Conservation (phyloP, 2,888 invertebrate species). For the Fragum fragum region DNA sequence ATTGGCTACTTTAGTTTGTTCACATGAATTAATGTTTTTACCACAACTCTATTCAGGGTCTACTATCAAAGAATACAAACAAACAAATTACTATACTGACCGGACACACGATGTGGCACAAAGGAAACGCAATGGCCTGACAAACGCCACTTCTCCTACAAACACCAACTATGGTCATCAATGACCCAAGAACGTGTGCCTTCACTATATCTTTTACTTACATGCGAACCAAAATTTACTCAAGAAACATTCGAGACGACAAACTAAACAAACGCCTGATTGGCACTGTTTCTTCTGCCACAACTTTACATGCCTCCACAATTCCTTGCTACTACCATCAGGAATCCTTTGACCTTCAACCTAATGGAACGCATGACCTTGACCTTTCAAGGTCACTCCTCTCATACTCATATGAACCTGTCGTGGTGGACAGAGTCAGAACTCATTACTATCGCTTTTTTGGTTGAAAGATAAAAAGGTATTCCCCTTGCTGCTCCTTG, state of each 20-base stretch:
- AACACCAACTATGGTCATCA: conserved; percentile 32
- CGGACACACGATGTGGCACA: conserved; percentile 21
- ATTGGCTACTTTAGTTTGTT: no score
- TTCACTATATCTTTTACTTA: conserved; percentile 42
- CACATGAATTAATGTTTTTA: conserved; percentile 32
- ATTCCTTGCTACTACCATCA: conserved; percentile 34
- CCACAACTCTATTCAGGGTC: conserved; percentile 60
- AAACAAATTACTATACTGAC: conserved; percentile 45
- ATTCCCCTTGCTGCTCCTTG: conserved; percentile 47
- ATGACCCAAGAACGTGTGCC: conserved; percentile 26
- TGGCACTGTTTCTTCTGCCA: conserved; percentile 32
- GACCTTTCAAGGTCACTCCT: conserved; percentile 55
- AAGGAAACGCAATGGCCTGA: conserved; percentile 19
- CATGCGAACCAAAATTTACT: conserved; percentile 24
- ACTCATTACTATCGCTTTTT: conserved; percentile 59
- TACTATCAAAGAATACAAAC: conserved; percentile 56
- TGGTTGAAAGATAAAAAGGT: conserved; percentile 53
- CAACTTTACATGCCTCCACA: conserved; percentile 39
- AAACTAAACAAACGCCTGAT: conserved; percentile 21
- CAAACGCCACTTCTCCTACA: conserved; percentile 30
- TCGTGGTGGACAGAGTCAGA: conserved; percentile 49
- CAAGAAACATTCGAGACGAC: conserved; percentile 11
- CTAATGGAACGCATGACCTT: conserved; percentile 45
- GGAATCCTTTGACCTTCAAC: conserved; percentile 43
- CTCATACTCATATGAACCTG: conserved; percentile 55